These are phyloP conservation scores for Thecophora atra DNA, from an alignment of 2,888 invertebrate genomes.

Conservation along the genomic window DNA sequence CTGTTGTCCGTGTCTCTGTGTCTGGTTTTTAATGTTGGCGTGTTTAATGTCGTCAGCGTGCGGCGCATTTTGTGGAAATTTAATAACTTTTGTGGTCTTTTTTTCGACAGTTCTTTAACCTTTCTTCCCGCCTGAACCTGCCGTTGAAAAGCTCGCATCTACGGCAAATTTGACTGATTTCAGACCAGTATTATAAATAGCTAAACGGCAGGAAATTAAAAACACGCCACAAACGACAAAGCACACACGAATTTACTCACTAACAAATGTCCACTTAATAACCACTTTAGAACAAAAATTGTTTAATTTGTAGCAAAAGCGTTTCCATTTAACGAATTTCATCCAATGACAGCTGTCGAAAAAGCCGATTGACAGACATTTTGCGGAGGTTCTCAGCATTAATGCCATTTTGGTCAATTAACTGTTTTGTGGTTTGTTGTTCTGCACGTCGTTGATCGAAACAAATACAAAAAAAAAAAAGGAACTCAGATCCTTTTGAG, in stretches of 20 bases:
- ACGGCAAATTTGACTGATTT: background rate
- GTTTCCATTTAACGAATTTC: background rate
- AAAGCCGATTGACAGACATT: background rate
- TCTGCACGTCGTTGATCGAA: too few species aligned
- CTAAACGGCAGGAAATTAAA: conserved; percentile 28
- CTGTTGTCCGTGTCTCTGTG: too few species aligned
- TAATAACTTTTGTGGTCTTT: conserved; percentile 40
- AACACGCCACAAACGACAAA: background rate
- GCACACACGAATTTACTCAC: background rate
- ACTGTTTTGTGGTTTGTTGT: too few species aligned
- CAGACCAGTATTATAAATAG: conserved; percentile 21
- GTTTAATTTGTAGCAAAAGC: conserved; percentile 10
- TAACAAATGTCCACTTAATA: background rate
- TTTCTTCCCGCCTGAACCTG: background rate
- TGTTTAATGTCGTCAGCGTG: conserved; percentile 55
- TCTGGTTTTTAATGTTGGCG: conserved; percentile 45
- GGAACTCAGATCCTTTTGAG: too few species aligned
- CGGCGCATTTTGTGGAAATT: conserved; percentile 56
- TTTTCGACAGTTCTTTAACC: background rate
- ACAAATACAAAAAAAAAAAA: too few species aligned
- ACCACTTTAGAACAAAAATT: conserved; percentile 6
- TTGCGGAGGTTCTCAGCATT: background rate
- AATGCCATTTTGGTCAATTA: background rate
- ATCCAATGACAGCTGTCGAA: conserved; percentile 23
- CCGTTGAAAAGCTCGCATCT: background rate